These are phyloP conservation scores for Corythaeola cristata DNA, from an alignment of 2,113 vertebrate genomes.

Conservation along the genomic window DNA sequence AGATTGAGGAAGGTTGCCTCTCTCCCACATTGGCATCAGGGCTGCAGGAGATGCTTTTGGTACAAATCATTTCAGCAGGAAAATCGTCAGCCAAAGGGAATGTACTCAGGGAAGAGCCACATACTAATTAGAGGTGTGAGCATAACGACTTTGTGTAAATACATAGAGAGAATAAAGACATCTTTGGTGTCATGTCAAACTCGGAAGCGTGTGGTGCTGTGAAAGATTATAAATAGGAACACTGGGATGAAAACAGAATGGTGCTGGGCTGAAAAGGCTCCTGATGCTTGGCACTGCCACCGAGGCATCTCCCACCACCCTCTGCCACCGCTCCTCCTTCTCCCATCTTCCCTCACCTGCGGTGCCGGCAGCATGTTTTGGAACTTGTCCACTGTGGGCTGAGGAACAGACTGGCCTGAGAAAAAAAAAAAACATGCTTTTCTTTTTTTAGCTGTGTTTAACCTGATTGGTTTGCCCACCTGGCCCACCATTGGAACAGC, in stretches of 20 bases:
- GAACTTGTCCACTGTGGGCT: not conserved
- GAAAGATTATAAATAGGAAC: not conserved
- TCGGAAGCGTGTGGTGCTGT: not conserved
- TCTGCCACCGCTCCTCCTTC: not conserved
- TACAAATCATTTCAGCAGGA: not conserved
- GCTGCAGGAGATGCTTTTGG: not conserved
- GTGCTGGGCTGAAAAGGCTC: not conserved
- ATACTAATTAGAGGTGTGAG: not conserved
- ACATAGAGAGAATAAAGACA: not conserved
- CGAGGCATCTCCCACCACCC: not conserved
- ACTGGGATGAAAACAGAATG: not conserved
- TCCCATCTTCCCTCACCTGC: fast-evolving
- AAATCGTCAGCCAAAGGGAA: not conserved
- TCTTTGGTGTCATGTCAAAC: not conserved
- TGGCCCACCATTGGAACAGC: not conserved
- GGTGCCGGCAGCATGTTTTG: not conserved
- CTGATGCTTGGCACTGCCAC: not conserved
- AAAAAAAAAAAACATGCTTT: not conserved
- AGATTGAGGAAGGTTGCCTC: not conserved
- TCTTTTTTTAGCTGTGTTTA: not conserved
- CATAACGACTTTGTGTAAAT: not conserved
- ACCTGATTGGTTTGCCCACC: not conserved
- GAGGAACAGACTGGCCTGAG: not conserved
- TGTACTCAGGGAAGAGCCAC: not conserved
- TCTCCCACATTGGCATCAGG: fast-evolving